Evolutionary conservation across 2,888 invertebrate species (phyloP).

Genomic region (Spodoptera exigua): DNA sequence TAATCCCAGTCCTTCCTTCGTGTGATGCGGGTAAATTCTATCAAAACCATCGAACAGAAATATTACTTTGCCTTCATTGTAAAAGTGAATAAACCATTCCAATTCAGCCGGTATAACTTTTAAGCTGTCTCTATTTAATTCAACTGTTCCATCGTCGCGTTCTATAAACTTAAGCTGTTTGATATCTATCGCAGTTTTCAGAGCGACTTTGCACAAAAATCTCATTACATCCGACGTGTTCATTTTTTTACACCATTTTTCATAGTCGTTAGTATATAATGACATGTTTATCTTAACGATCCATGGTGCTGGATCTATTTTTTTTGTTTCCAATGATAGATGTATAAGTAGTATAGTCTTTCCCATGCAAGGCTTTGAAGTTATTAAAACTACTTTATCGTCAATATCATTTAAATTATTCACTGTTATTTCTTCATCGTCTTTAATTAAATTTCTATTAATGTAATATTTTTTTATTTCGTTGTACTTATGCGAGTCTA

Average conservation of each 20-base stretch:
- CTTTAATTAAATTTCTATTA: slow-evolving; percentile 53
- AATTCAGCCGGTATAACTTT: slow-evolving; percentile 58
- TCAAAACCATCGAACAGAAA: slow-evolving; percentile 67
- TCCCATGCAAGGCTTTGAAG: slow-evolving; percentile 63
- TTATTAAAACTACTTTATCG: slow-evolving; percentile 58
- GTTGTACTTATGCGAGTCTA: slow-evolving; percentile 55
- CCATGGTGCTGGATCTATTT: slow-evolving; percentile 57
- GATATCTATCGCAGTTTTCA: slow-evolving; percentile 48
- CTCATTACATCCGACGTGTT: slow-evolving; percentile 40
- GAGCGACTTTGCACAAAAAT: slow-evolving; percentile 60
- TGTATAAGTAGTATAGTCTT: slow-evolving; percentile 65
- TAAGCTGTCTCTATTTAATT: slow-evolving; percentile 29
- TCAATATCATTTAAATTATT: slow-evolving; percentile 60
- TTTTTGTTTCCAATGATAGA: slow-evolving; percentile 62
- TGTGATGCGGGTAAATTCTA: slow-evolving; percentile 61
- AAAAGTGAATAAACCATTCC: slow-evolving; percentile 61
- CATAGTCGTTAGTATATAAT: slow-evolving; percentile 55
- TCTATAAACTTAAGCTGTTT: slow-evolving; percentile 43
- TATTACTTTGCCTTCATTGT: slow-evolving; percentile 58
- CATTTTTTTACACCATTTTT: slow-evolving; percentile 49
- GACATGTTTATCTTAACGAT: slow-evolving; percentile 63
- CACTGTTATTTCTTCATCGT: slow-evolving; percentile 48
- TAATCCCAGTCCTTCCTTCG: slow-evolving; percentile 59
- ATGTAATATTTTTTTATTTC: slow-evolving; percentile 60
- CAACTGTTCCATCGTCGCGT: slow-evolving; percentile 35